phyloP scores from a whole-genome alignment of 2,888 invertebrate genomes.

The Sceliomorpha sp. region DNA sequence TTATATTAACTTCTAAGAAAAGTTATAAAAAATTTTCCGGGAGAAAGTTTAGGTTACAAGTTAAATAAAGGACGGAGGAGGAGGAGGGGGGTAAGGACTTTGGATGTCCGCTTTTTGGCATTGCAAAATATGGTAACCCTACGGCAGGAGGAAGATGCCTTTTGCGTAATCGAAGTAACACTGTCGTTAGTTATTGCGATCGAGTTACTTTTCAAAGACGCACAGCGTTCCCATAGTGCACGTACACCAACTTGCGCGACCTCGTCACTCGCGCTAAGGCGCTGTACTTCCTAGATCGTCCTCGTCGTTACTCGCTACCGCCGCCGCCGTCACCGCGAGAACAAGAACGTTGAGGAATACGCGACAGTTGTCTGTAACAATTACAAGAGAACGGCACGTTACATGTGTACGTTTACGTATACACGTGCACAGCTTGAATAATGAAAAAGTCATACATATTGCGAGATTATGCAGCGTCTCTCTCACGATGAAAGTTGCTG shows the following conservation, averaged over 20 bases:
- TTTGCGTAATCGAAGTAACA: conserved; percentile 37
- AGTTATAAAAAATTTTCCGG: too few relatives aligned
- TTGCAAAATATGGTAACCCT: too few relatives aligned
- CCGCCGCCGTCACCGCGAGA: too few relatives aligned
- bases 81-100: too few relatives aligned
- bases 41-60: too few relatives aligned
- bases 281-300: conserved; percentile 53
- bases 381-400: conserved; percentile 54
- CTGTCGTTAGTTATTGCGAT: conserved; percentile 41
- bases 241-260: conserved; percentile 30
- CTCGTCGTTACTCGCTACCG: too few relatives aligned
- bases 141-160: too few relatives aligned
- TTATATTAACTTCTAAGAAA: too few relatives aligned
- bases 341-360: conserved; percentile 49
- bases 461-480: conserved; percentile 45
- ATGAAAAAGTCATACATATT: conserved; percentile 41
- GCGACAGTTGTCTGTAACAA: conserved; percentile 52
- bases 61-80: too few relatives aligned
- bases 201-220: conserved; percentile 8
- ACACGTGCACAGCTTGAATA: conserved; percentile 36
- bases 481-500: conserved; percentile 44
- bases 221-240: conserved; percentile 46
- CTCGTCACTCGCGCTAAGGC: conserved; percentile 46
- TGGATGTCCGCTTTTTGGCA: too few relatives aligned
- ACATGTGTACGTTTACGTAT: conserved; percentile 23